Conservation (phyloP, 2,797 vertebrate species). For the Hypotaenidia okinawae region DNA sequence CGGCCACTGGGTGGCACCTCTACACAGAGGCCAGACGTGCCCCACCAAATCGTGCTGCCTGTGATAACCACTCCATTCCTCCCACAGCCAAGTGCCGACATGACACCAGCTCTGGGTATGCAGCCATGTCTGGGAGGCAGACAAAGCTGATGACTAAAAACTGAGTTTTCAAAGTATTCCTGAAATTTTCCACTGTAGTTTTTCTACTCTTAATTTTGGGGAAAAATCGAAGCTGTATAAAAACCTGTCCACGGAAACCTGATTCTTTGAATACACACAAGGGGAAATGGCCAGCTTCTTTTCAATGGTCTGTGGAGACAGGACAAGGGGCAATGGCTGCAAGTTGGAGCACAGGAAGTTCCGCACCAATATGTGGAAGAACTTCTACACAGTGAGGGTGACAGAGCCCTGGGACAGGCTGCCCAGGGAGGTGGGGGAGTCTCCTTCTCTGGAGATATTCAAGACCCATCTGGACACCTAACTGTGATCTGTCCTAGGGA, state of each 20-base stretch:
- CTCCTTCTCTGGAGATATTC: no score
- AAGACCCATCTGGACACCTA: no score
- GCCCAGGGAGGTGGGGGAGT: no score
- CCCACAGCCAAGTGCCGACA: background rate
- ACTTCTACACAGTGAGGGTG: no score
- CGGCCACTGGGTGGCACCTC: slow-evolving; percentile 64
- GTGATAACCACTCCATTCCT: background rate
- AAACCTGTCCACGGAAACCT: background rate
- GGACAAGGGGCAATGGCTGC: no score
- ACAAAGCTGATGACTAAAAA: background rate
- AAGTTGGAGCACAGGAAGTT: no score
- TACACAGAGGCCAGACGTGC: background rate
- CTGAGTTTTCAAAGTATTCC: background rate
- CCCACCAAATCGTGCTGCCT: background rate
- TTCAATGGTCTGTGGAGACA: no score
- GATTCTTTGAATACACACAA: background rate
- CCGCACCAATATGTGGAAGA: no score
- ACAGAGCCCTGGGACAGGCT: no score
- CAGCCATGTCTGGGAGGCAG: background rate
- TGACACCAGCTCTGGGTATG: rapidly evolving
- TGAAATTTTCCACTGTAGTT: background rate
- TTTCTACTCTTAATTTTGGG: background rate
- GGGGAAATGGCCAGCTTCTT: no score
- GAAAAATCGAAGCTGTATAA: background rate
- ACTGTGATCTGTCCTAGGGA: no score